Evolutionary conservation across 1,140 invertebrate species (phyloP).

Genomic region (Amphibalanus amphitrite): DNA sequence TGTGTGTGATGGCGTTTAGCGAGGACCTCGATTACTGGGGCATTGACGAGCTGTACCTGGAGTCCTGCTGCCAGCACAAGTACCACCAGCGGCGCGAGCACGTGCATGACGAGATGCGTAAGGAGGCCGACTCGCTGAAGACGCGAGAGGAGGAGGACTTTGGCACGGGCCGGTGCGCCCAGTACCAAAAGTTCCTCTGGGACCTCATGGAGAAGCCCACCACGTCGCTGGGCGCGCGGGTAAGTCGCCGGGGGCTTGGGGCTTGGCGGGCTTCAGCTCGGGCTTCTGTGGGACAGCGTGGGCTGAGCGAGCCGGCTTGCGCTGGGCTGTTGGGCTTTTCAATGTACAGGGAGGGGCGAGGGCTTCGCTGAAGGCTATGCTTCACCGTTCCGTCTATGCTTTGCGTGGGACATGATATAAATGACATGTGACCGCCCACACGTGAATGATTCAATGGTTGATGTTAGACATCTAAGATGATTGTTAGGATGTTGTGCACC

Average conservation of each 20-base stretch:
- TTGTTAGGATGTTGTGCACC: no score
- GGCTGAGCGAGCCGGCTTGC: background rate
- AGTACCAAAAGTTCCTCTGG: constrained; percentile 95
- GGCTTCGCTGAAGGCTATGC: background rate
- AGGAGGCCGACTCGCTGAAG: constrained; percentile 84
- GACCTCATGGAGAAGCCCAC: constrained; percentile 94
- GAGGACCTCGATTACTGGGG: constrained; percentile 98
- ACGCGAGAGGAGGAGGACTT: constrained; percentile 92
- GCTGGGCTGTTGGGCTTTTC: background rate
- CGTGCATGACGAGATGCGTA: constrained; percentile 96
- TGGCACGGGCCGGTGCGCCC: constrained; percentile 77
- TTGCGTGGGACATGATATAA: background rate
- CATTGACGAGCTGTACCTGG: constrained; percentile 89
- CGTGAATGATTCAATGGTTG: no score
- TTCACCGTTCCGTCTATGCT: background rate
- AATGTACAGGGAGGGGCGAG: background rate
- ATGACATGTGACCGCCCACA: no score
- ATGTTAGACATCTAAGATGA: no score
- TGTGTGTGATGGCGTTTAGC: constrained; percentile 95
- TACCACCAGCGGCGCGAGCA: constrained; percentile 97
- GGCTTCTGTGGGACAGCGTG: background rate
- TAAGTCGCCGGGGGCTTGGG: constrained; percentile 35
- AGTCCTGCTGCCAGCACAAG: constrained; percentile 96
- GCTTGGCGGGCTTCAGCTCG: constrained; percentile 27
- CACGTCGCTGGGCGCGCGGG: constrained; percentile 88